A percentile compares a stretch with the other conserved stretches of the same genome.
These are phyloP conservation scores for Ornithoptera alexandrae DNA, from an alignment of 2,888 invertebrate species.

Conservation along the genomic window DNA sequence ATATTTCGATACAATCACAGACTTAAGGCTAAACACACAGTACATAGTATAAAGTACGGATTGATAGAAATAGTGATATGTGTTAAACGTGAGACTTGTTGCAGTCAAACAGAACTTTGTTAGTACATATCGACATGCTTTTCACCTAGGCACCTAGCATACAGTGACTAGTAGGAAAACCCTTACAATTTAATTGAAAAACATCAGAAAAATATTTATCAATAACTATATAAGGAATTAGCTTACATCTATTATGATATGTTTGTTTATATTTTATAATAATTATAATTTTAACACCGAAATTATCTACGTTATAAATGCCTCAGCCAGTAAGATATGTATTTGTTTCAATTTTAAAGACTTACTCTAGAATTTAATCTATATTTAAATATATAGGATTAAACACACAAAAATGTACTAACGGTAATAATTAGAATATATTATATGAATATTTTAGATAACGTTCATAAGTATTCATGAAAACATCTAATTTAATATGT, in stretches of 20 bases:
- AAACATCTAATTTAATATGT: constrained; percentile 46
- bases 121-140: constrained; percentile 55
- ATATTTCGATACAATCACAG: constrained; percentile 57
- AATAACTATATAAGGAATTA: constrained; percentile 44
- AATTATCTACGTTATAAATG: constrained; percentile 69
- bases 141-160: constrained; percentile 67
- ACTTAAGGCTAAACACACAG: constrained; percentile 49
- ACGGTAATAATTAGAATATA: constrained; percentile 24
- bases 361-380: constrained; percentile 55
- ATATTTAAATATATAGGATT: constrained; percentile 58
- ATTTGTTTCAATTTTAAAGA: constrained; percentile 70
- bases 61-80: constrained; percentile 41
- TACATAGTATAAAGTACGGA: constrained; percentile 34
- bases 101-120: constrained; percentile 29
- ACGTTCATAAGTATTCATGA: constrained; percentile 45
- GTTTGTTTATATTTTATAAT: constrained; percentile 29
- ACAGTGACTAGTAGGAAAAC: constrained; percentile 36
- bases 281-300: constrained; percentile 53
- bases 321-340: constrained; percentile 79
- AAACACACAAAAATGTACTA: constrained; percentile 56
- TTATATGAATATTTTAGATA: constrained; percentile 33
- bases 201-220: constrained; percentile 38
- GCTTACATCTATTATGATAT: constrained; percentile 37
- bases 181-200: constrained; percentile 33
- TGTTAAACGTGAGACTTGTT: constrained; percentile 29